phyloP scores from a whole-genome alignment of 2,888 invertebrate genomes.

The Sarcophaga variegata region DNA sequence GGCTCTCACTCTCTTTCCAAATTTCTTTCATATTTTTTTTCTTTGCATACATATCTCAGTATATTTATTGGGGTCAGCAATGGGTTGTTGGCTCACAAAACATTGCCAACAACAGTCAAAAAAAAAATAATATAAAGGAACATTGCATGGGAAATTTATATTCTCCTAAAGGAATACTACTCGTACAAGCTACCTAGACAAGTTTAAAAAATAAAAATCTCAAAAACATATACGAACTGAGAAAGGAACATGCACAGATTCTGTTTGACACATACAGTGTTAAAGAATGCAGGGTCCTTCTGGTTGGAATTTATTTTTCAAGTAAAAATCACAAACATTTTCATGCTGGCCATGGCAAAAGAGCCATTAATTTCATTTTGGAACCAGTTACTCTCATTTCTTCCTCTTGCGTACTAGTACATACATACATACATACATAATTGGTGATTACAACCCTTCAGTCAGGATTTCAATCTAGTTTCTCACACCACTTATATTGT shows the following conservation, averaged over 20 bases:
- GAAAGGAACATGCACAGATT: background rate
- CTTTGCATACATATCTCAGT: background rate
- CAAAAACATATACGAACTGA: background rate
- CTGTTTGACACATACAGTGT: background rate
- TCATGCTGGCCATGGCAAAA: no score
- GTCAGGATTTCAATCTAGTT: no score
- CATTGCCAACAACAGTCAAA: background rate
- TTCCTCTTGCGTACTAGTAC: no score
- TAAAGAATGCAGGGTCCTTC: background rate
- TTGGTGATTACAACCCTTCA: no score
- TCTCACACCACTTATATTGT: no score
- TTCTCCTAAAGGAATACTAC: slow-evolving; percentile 38
- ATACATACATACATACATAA: no score
- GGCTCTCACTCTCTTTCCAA: background rate
- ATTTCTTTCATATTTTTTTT: background rate
- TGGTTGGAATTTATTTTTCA: no score
- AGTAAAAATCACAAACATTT: no score
- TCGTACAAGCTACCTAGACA: background rate
- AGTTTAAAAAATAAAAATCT: slow-evolving; percentile 28
- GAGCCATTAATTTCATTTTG: no score
- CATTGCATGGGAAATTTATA: slow-evolving; percentile 1
- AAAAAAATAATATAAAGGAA: slow-evolving; percentile 1
- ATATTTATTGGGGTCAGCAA: slow-evolving; percentile 40
- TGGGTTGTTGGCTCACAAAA: background rate
- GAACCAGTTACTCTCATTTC: no score